phyloP scores from a whole-genome alignment of 2,113 vertebrate genomes.

The Eublepharis macularius region DNA sequence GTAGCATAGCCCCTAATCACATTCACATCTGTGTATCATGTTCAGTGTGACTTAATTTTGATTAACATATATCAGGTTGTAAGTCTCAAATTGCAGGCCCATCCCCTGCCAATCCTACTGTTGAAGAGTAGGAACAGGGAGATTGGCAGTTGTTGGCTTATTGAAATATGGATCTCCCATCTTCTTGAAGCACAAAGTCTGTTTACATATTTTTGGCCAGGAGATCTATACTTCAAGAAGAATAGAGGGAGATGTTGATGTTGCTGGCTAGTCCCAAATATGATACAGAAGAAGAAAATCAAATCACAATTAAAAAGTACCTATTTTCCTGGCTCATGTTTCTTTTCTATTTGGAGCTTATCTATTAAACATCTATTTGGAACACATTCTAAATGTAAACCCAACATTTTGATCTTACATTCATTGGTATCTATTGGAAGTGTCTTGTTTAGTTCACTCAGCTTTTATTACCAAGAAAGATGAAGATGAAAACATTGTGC shows the following conservation, averaged over 20 bases:
- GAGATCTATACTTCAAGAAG: background rate
- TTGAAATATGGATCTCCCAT: background rate
- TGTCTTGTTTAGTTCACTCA: background rate
- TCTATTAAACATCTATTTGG: background rate
- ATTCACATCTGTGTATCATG: background rate
- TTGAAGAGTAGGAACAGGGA: background rate
- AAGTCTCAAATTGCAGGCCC: background rate
- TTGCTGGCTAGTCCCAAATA: background rate
- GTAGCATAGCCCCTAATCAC: too few relatives aligned
- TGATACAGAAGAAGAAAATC: background rate
- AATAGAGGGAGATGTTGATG: background rate
- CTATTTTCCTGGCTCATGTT: background rate
- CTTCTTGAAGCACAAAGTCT: background rate
- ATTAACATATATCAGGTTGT: background rate
- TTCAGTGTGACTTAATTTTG: background rate
- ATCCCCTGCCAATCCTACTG: background rate
- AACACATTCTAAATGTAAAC: conserved; percentile 1
- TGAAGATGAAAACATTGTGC: background rate
- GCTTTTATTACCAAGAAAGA: background rate
- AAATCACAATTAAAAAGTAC: background rate
- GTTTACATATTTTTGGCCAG: background rate
- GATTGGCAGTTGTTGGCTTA: background rate
- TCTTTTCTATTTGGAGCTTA: background rate
- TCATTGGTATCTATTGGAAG: background rate
- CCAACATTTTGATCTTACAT: background rate